Percentiles rank a stretch among this genome's conserved stretches.
These are phyloP conservation scores for Myodes glareolus DNA, from an alignment of 2,113 vertebrate species.

Conservation along the genomic window DNA sequence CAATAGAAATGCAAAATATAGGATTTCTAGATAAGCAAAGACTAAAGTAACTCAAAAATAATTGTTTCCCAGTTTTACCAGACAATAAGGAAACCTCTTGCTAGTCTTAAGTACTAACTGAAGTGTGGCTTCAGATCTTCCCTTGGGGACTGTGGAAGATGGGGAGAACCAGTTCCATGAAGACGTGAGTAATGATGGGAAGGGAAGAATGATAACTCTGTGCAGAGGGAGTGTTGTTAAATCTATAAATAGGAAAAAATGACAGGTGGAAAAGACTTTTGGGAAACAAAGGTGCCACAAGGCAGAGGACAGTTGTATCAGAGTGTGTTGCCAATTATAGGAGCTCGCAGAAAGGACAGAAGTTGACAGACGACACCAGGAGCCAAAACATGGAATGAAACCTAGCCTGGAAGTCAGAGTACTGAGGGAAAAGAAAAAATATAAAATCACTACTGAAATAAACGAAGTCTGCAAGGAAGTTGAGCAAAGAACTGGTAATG, in stretches of 20 bases:
- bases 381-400: not conserved
- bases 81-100: not conserved
- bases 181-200: not conserved
- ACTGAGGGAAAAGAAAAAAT: not conserved
- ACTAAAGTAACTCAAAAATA: not conserved
- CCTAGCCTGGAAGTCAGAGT: constrained; percentile 26
- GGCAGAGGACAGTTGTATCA: not conserved
- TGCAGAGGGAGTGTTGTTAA: not conserved
- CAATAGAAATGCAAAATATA: not conserved
- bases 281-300: not conserved
- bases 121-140: not conserved
- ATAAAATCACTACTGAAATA: not conserved
- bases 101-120: not conserved
- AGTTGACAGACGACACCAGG: not conserved
- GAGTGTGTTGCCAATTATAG: not conserved
- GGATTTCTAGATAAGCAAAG: not conserved
- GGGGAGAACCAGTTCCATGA: not conserved
- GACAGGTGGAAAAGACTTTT: not conserved
- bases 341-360: not conserved
- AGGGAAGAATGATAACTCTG: not conserved
- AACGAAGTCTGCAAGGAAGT: not conserved
- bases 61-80: not conserved
- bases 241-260: not conserved
- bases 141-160: not conserved
- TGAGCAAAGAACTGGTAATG: not conserved